These are phyloP conservation scores for Austrolebias charrua DNA, from an alignment of 2,797 vertebrate species.

Conservation along the genomic window DNA sequence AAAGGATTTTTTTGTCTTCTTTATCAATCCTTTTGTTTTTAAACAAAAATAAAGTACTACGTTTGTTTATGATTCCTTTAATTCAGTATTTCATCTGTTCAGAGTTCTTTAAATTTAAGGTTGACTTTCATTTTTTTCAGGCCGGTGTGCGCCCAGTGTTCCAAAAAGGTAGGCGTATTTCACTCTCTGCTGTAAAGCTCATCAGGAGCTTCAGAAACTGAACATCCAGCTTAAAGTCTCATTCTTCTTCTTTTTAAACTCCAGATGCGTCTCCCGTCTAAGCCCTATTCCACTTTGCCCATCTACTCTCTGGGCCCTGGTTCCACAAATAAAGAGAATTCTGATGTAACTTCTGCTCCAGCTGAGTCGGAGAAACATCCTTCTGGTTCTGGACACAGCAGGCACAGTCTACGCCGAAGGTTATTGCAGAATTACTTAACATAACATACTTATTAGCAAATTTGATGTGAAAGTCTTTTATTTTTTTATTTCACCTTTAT, in stretches of 20 bases:
- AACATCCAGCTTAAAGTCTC: too few species aligned
- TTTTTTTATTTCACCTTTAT: not conserved
- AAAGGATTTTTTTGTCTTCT: too few species aligned
- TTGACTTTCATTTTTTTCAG: constrained; percentile 65
- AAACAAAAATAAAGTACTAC: too few species aligned
- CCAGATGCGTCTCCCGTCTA: constrained; percentile 94
- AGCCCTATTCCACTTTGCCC: constrained; percentile 92
- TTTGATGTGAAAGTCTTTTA: not conserved
- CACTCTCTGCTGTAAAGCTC: not conserved
- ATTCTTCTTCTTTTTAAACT: not conserved
- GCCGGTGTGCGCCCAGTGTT: constrained; percentile 97
- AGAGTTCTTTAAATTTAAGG: not conserved
- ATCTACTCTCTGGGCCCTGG: constrained; percentile 93
- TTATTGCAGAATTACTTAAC: not conserved
- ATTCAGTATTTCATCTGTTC: not conserved
- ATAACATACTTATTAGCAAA: not conserved
- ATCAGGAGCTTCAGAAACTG: constrained; percentile 2
- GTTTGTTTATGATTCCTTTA: too few species aligned
- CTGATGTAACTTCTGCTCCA: constrained; percentile 45
- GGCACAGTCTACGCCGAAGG: constrained; percentile 75
- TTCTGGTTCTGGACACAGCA: constrained; percentile 78
- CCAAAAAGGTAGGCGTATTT: constrained; percentile 89
- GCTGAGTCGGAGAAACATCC: constrained; percentile 79
- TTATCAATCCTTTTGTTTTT: too few species aligned
- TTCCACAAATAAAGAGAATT: constrained; percentile 82